Conservation (phyloP, 2,113 vertebrate species). For the Psilopogon haemacephalus region DNA sequence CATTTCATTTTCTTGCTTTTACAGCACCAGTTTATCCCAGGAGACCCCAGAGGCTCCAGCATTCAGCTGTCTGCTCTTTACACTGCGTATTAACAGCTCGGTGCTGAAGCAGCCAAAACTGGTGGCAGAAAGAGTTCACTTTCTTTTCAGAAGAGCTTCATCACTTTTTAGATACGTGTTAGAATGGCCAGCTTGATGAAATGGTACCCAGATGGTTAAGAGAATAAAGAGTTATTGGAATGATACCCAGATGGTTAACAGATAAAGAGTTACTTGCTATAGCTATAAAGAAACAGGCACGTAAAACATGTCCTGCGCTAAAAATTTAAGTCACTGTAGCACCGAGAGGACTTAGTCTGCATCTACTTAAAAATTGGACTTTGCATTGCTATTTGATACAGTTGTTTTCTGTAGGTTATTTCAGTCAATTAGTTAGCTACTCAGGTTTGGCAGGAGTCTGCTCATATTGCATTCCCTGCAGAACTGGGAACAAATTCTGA, state of each 20-base stretch:
- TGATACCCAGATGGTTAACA: neutral
- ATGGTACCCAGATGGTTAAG: neutral
- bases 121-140: neutral
- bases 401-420: constrained; percentile 31
- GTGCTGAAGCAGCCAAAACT: neutral
- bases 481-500: constrained; percentile 3
- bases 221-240: neutral
- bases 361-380: constrained; percentile 52
- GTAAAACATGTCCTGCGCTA: neutral
- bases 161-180: neutral
- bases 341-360: constrained; percentile 13
- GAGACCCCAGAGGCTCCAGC: neutral
- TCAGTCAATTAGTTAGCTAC: constrained; percentile 20
- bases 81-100: neutral
- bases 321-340: constrained; percentile 1
- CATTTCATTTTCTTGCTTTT: neutral
- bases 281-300: constrained; percentile 11
- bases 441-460: constrained; percentile 17
- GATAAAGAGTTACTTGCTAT: neutral
- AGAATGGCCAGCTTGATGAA: neutral
- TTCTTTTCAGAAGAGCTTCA: neutral
- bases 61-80: neutral
- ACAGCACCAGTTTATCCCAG: neutral
- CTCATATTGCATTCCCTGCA: neutral
- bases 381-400: constrained; percentile 2